A percentile compares a stretch with the other conserved stretches of the same genome.
phyloP scores from a whole-genome alignment of 2,888 invertebrate species.

The Hirudinaria manillensis region DNA sequence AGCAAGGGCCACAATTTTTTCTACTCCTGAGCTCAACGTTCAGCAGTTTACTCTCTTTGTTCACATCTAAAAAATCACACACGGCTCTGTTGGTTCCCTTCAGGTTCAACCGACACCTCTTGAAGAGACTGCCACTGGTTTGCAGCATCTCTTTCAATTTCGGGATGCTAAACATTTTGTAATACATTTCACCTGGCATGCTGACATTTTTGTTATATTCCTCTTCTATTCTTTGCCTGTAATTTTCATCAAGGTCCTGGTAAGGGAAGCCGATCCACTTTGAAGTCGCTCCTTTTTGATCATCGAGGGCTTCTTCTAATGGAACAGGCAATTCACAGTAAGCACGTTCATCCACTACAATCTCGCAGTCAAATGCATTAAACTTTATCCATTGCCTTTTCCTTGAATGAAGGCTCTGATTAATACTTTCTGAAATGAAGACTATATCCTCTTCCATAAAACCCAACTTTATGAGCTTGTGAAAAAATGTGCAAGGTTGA shows the following conservation, averaged over 20 bases:
- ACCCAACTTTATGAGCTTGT: neutral
- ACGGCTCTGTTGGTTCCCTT: constrained; percentile 18
- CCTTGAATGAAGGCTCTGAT: neutral
- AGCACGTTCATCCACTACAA: no score
- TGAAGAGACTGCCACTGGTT: neutral
- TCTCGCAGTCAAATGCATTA: no score
- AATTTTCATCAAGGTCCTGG: neutral
- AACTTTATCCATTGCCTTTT: no score
- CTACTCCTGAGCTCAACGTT: constrained; percentile 32
- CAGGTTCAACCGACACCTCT: constrained; percentile 15
- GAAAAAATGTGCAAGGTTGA: neutral
- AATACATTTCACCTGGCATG: neutral
- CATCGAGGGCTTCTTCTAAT: no score
- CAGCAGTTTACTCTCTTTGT: constrained; percentile 6
- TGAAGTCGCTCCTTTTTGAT: no score
- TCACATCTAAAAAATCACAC: constrained; percentile 1
- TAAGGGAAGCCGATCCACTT: neutral
- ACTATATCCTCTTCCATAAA: neutral
- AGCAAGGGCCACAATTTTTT: constrained; percentile 35
- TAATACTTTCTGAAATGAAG: neutral
- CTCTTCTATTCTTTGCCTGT: no score
- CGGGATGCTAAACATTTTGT: neutral
- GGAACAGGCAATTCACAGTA: no score
- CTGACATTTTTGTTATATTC: no score
- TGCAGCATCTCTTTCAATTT: constrained; percentile 1